Conservation (phyloP, 2,797 vertebrate species). For the Gouania willdenowi region DNA sequence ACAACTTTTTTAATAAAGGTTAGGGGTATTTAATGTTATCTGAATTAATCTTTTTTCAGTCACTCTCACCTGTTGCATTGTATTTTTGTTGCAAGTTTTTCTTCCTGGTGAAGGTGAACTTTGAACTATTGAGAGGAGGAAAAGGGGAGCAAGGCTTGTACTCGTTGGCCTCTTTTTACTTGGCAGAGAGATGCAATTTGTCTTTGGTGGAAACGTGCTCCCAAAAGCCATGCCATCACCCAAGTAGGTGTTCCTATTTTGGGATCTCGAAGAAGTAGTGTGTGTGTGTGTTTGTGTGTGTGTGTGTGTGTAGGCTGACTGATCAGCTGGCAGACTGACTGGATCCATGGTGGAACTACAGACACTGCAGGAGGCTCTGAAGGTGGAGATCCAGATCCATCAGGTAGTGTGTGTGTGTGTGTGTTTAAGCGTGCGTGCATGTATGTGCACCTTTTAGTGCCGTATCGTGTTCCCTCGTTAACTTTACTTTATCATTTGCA, state of each 20-base stretch:
- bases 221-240: conserved; percentile 7
- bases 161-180: conserved; percentile 17
- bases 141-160: neutral
- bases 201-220: conserved; percentile 17
- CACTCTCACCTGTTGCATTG: no score
- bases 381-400: conserved; percentile 99
- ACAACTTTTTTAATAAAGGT: no score
- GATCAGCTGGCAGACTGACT: conserved; percentile 85
- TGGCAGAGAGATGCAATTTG: conserved; percentile 1
- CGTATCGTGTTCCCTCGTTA: no score
- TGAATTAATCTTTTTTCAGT: no score
- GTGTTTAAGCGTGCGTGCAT: no score
- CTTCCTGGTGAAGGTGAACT: no score
- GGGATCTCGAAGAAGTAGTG: conserved; percentile 1
- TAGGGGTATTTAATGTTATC: no score
- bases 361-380: conserved; percentile 98
- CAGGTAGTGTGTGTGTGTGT: conserved; percentile 75
- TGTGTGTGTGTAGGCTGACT: conserved; percentile 63
- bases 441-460: no score
- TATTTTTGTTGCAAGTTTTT: no score
- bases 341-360: conserved; percentile 98
- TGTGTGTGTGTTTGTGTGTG: no score
- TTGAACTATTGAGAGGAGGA: no score
- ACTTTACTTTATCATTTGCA: no score
- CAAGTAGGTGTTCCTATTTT: conserved; percentile 22